Conservation (phyloP, 2,797 vertebrate genomes). For the Eidolon dupreanum region DNA sequence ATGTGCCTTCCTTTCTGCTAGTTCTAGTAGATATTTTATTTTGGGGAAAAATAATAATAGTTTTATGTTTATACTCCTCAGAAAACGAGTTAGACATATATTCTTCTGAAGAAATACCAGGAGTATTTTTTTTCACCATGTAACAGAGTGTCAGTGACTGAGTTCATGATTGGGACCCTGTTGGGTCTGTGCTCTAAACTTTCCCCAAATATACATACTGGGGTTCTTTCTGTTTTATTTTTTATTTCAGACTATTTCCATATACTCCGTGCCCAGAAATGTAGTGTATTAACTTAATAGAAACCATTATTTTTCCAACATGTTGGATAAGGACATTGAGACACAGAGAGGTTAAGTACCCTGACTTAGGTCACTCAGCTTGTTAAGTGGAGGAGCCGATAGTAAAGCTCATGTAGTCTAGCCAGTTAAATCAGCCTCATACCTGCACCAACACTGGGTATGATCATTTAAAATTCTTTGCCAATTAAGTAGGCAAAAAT, state of each 20-base stretch:
- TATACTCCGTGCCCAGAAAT: background rate
- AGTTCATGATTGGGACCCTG: background rate
- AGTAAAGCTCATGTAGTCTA: background rate
- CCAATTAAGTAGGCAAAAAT: background rate
- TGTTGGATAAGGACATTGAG: background rate
- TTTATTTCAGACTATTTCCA: background rate
- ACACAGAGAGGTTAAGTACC: background rate
- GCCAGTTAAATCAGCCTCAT: background rate
- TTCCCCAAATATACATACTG: background rate
- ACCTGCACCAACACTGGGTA: background rate
- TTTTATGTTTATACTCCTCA: background rate
- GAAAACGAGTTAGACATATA: background rate
- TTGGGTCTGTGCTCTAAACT: background rate
- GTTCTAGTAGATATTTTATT: conserved; percentile 85
- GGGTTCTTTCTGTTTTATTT: background rate
- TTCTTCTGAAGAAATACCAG: background rate
- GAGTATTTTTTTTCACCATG: background rate
- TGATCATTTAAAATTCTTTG: background rate
- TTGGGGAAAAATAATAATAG: conserved; percentile 58
- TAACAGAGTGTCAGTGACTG: background rate
- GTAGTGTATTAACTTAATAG: background rate
- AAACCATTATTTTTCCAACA: background rate
- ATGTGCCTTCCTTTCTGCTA: conserved; percentile 82
- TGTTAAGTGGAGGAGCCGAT: background rate
- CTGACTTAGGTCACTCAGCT: background rate